These are phyloP conservation scores for Xiphophorus birchmanni DNA, from an alignment of 2,797 vertebrate genomes.

Conservation along the genomic window DNA sequence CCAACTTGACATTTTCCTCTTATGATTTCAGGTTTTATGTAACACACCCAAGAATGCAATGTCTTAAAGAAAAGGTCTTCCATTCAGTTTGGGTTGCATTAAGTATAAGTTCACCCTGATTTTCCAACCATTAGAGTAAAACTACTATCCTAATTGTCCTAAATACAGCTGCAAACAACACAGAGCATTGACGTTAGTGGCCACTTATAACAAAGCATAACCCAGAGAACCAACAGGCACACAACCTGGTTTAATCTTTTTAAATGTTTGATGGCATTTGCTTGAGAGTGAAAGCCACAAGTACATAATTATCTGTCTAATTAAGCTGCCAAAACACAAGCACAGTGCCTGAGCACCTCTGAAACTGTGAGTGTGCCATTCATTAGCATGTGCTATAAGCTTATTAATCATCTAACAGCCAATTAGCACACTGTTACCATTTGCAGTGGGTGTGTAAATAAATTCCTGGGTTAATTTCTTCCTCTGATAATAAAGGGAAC, in stretches of 20 bases:
- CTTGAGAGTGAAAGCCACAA: slow-evolving; percentile 95
- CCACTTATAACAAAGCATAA: slow-evolving; percentile 36
- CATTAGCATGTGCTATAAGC: slow-evolving; percentile 99
- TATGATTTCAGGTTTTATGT: background rate
- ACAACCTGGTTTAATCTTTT: slow-evolving; percentile 90
- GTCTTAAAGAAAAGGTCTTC: background rate
- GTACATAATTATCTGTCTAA: slow-evolving; percentile 99
- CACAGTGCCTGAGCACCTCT: slow-evolving; percentile 93
- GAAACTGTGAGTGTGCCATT: slow-evolving; percentile 92
- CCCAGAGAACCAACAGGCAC: slow-evolving; percentile 60
- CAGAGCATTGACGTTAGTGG: slow-evolving; percentile 6
- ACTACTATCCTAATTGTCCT: slow-evolving; percentile 1
- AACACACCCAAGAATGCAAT: background rate
- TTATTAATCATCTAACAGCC: slow-evolving; percentile 99
- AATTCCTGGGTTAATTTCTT: slow-evolving; percentile 99
- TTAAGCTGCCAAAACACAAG: slow-evolving; percentile 98
- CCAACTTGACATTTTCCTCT: background rate
- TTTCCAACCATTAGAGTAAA: slow-evolving; percentile 13
- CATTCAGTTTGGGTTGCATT: background rate
- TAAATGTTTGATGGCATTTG: slow-evolving; percentile 96
- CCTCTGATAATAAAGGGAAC: slow-evolving; percentile 99
- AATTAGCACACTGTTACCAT: slow-evolving; percentile 99
- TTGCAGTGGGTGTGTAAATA: slow-evolving; percentile 99
- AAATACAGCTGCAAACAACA: slow-evolving; percentile 11
- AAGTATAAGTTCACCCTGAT: background rate